Conservation (phyloP, 2,113 vertebrate species). For the Corydoras maculifer region DNA sequence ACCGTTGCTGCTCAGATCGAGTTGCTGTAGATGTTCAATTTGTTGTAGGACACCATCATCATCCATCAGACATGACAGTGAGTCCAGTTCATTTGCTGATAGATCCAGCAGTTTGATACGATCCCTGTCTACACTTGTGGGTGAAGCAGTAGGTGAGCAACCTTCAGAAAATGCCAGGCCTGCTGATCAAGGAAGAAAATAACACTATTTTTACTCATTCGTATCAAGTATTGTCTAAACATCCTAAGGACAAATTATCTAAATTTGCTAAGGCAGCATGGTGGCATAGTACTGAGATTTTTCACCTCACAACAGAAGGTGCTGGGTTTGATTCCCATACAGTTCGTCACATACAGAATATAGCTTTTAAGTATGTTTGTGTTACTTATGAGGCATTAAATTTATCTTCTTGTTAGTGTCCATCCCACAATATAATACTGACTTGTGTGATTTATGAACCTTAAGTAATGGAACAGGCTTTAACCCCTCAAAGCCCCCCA, state of each 20-base stretch:
- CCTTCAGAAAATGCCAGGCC: slow-evolving; percentile 58
- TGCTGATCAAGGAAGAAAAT: slow-evolving; percentile 26
- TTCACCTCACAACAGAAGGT: too few relatives aligned
- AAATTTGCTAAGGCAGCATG: too few relatives aligned
- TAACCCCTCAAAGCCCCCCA: too few relatives aligned
- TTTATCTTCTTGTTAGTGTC: too few relatives aligned
- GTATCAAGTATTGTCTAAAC: not conserved
- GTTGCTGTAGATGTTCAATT: slow-evolving; percentile 73
- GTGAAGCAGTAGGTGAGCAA: slow-evolving; percentile 61
- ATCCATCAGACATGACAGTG: slow-evolving; percentile 74
- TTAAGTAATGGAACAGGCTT: too few relatives aligned
- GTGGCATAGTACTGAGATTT: too few relatives aligned
- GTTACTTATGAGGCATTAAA: too few relatives aligned
- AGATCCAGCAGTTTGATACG: slow-evolving; percentile 82
- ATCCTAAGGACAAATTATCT: not conserved
- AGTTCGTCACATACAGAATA: too few relatives aligned
- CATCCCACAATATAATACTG: too few relatives aligned
- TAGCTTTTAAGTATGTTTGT: too few relatives aligned
- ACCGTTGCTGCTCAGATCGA: slow-evolving; percentile 87
- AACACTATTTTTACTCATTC: not conserved
- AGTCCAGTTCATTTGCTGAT: slow-evolving; percentile 86
- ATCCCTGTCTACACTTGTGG: slow-evolving; percentile 71
- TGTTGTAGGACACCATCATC: slow-evolving; percentile 65
- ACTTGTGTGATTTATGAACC: too few relatives aligned
- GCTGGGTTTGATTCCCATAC: too few relatives aligned